These are phyloP conservation scores for Cyclura pinguis DNA, from an alignment of 2,797 vertebrate species.

Conservation along the genomic window DNA sequence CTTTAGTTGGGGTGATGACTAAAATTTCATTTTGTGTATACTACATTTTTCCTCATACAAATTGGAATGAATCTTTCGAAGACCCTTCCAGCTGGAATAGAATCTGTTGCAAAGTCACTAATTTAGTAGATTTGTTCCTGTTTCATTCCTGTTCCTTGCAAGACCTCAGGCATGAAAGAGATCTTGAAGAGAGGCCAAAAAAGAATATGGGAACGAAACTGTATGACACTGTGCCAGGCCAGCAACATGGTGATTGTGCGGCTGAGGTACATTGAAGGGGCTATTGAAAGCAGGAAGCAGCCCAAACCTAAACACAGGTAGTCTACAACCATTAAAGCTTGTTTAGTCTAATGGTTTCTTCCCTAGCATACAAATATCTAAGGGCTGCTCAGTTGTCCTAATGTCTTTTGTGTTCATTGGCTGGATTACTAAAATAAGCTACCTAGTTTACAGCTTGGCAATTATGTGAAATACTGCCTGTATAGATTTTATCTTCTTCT, in stretches of 20 bases:
- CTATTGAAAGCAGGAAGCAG: not conserved
- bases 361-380: not conserved
- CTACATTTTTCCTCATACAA: no score
- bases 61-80: not conserved
- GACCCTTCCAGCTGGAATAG: not conserved
- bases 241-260: not conserved
- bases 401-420: not conserved
- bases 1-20: not conserved
- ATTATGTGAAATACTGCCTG: not conserved
- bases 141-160: not conserved
- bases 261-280: not conserved
- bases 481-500: not conserved
- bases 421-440: not conserved
- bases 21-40: not conserved
- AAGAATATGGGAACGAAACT: not conserved
- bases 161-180: not conserved
- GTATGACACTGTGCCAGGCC: not conserved
- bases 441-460: not conserved
- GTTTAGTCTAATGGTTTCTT: not conserved
- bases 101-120: not conserved
- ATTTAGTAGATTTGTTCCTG: not conserved
- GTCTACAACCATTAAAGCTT: not conserved
- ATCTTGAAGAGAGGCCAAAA: not conserved
- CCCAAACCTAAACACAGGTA: not conserved
- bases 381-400: not conserved